A percentile compares a stretch with the other conserved stretches of the same genome.
Evolutionary conservation across 2,797 vertebrate genomes (phyloP).

Genomic region (Notamacropus eugenii): DNA sequence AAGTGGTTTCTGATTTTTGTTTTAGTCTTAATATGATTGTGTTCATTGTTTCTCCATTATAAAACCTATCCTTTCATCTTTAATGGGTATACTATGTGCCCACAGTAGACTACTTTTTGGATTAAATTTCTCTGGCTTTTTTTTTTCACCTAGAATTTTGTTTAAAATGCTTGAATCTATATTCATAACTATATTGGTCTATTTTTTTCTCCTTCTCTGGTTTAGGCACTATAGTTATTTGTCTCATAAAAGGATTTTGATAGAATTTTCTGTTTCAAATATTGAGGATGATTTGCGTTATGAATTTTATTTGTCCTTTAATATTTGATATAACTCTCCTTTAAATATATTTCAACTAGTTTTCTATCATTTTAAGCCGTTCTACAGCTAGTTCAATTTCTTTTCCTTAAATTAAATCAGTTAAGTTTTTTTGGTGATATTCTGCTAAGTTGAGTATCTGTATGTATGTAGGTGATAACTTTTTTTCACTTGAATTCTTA

Average conservation of each 20-base stretch:
- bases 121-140: not conserved
- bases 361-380: not conserved
- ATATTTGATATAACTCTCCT: not conserved
- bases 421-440: not conserved
- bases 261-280: not conserved
- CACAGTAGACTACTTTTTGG: not conserved
- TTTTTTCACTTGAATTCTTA: not conserved
- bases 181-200: not conserved
- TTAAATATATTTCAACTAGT: not conserved
- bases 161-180: not conserved
- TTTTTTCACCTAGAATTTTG: not conserved
- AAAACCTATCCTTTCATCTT: not conserved
- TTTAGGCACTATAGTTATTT: not conserved
- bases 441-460: not conserved
- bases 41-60: not conserved
- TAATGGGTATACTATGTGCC: not conserved
- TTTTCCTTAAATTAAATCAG: not conserved
- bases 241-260: not conserved
- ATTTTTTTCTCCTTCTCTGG: not conserved
- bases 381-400: not conserved
- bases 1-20: not conserved
- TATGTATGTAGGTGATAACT: not conserved
- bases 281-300: not conserved
- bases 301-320: not conserved
- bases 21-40: not conserved